These are phyloP conservation scores for Sanderia malayensis DNA, from an alignment of 30 jellyfish, hydroid and myxozoan genomes.

Conservation along the genomic window DNA sequence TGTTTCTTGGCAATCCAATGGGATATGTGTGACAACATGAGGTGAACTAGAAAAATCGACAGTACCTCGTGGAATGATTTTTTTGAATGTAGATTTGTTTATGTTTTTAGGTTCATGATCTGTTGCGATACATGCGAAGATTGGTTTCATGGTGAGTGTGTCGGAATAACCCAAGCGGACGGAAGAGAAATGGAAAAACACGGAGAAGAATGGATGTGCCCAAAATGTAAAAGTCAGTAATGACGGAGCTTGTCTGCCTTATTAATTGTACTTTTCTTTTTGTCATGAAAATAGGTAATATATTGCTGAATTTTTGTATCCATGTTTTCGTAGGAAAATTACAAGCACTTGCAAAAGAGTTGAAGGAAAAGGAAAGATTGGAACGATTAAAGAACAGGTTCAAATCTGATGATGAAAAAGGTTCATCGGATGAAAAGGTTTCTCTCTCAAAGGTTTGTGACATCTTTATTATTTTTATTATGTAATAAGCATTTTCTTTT, in stretches of 20 bases:
- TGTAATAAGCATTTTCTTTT: background rate
- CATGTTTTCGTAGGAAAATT: constrained; percentile 28
- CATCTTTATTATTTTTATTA: background rate
- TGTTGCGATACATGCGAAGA: constrained; percentile 97
- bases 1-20: too few species aligned
- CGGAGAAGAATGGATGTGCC: constrained; percentile 99
- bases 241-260: too few species aligned
- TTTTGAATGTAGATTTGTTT: too few species aligned
- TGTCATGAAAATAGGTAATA: too few species aligned
- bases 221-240: constrained; percentile 76
- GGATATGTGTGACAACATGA: too few species aligned
- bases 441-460: background rate
- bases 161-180: constrained; percentile 84
- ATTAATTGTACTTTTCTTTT: too few species aligned
- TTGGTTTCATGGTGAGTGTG: constrained; percentile 99
- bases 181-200: constrained; percentile 97
- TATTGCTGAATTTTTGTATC: too few species aligned
- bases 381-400: constrained; percentile 29
- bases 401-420: constrained; percentile 22
- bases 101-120: constrained; percentile 93
- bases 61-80: too few species aligned
- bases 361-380: constrained; percentile 51
- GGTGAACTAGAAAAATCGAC: too few species aligned
- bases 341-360: constrained; percentile 44
- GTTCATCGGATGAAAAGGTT: constrained; percentile 19